Evolutionary conservation across 23 tunicate species (phyloP).

Genomic region (Styela clava): DNA sequence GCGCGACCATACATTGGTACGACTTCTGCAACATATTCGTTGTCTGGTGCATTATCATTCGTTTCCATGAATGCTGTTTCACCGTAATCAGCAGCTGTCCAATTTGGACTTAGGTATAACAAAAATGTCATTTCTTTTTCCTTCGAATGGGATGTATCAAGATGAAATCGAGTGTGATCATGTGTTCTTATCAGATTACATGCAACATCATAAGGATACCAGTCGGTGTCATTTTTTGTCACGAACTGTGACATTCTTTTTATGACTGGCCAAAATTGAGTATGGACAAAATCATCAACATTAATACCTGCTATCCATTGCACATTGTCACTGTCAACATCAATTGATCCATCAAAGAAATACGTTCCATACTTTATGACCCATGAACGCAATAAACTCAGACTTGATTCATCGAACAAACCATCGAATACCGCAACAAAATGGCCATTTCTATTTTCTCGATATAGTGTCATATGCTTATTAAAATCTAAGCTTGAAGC

Average conservation of each 20-base stretch:
- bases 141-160: conserved; percentile 36
- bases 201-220: conserved; percentile 94
- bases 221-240: conserved; percentile 41
- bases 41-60: conserved; percentile 56
- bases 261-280: conserved; percentile 72
- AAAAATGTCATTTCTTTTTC: conserved; percentile 85
- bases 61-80: conserved; percentile 91
- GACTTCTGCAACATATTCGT: conserved; percentile 87
- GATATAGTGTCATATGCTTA: conserved; percentile 50
- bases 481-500: conserved; percentile 39
- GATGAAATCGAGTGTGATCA: conserved; percentile 92
- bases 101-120: conserved; percentile 83
- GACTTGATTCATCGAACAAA: conserved; percentile 39
- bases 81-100: conserved; percentile 87
- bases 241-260: conserved; percentile 55
- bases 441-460: conserved; percentile 8
- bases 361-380: conserved; percentile 74
- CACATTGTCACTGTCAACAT: conserved; percentile 73
- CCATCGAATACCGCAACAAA: conserved; percentile 69
- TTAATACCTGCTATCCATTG: conserved; percentile 93
- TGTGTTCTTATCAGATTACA: conserved; percentile 70
- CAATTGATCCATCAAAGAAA: conserved; percentile 72
- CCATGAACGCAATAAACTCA: conserved; percentile 59
- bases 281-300: conserved; percentile 62
- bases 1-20: conserved; percentile 85